Evolutionary conservation across 2,888 invertebrate species (phyloP).

Genomic region (Nysson spinosus): DNA sequence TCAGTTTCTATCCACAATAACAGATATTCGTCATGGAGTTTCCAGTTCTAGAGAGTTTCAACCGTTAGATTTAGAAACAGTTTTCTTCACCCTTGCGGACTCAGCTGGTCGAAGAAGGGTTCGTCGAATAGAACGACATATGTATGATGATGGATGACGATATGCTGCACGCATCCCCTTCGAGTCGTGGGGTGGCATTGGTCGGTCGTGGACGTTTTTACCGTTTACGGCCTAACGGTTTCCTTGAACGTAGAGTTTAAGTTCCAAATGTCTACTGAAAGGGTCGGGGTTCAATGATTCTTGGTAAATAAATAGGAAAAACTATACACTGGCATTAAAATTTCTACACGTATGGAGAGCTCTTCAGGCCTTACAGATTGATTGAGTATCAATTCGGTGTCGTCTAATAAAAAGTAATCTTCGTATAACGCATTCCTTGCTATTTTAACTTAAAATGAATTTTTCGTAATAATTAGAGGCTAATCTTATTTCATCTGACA

Average conservation of each 20-base stretch:
- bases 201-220: constrained; percentile 28
- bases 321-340: too few relatives aligned
- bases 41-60: constrained; percentile 29
- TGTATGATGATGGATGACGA: constrained; percentile 64
- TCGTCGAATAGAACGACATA: constrained; percentile 58
- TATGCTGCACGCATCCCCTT: constrained; percentile 49
- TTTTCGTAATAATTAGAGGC: too few relatives aligned
- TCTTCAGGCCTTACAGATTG: too few relatives aligned
- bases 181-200: constrained; percentile 38
- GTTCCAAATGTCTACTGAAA: constrained; percentile 22
- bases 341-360: too few relatives aligned
- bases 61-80: constrained; percentile 40
- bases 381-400: too few relatives aligned
- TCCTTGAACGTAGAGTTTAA: constrained; percentile 36
- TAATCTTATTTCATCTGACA: too few relatives aligned
- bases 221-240: constrained; percentile 33
- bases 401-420: too few relatives aligned
- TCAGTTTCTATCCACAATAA: too few relatives aligned
- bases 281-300: constrained; percentile 11
- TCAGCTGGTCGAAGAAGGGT: constrained; percentile 32
- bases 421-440: too few relatives aligned
- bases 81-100: constrained; percentile 23
- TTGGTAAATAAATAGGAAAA: neutral
- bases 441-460: too few relatives aligned
- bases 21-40: too few relatives aligned